Percentiles rank a stretch among this genome's conserved stretches.
These are phyloP conservation scores for Hirudo medicinalis DNA, from an alignment of 1,140 invertebrate species.

Conservation along the genomic window DNA sequence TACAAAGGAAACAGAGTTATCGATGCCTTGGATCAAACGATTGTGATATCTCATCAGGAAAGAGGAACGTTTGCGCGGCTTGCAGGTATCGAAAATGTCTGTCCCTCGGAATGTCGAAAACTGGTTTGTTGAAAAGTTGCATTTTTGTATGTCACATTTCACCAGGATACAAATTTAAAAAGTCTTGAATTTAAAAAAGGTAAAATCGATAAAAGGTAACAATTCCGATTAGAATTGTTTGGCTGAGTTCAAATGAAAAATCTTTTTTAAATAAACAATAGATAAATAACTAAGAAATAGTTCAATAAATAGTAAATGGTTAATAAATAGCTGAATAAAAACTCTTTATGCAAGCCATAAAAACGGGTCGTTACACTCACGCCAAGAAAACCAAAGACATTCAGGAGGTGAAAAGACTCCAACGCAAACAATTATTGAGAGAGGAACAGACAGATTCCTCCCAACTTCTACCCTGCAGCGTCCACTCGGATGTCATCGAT, in stretches of 20 bases:
- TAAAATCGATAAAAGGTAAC: not conserved
- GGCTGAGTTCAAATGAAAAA: not conserved
- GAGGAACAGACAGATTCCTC: not conserved
- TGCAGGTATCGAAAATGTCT: conserved; percentile 37
- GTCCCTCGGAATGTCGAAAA: conserved; percentile 36
- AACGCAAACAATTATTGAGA: conserved; percentile 10
- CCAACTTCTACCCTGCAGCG: not conserved
- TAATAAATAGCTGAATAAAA: not conserved
- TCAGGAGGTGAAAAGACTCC: conserved; percentile 32
- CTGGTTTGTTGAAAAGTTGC: conserved; percentile 27
- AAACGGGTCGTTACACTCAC: conserved; percentile 38
- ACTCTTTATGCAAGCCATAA: conserved; percentile 28
- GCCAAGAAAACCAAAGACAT: conserved; percentile 36
- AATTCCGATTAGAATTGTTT: not conserved
- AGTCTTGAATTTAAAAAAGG: not conserved
- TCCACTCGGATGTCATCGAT: no score
- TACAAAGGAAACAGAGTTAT: conserved; percentile 31
- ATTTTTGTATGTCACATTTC: not conserved
- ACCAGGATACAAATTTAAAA: not conserved
- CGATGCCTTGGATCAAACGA: conserved; percentile 28
- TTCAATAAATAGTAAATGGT: no score
- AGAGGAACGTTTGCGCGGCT: conserved; percentile 31
- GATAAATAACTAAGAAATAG: no score
- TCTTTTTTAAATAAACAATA: not conserved
- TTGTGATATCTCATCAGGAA: conserved; percentile 31